Conservation (phyloP, 2,888 invertebrate genomes). For the Pachydiplax longipennis region DNA sequence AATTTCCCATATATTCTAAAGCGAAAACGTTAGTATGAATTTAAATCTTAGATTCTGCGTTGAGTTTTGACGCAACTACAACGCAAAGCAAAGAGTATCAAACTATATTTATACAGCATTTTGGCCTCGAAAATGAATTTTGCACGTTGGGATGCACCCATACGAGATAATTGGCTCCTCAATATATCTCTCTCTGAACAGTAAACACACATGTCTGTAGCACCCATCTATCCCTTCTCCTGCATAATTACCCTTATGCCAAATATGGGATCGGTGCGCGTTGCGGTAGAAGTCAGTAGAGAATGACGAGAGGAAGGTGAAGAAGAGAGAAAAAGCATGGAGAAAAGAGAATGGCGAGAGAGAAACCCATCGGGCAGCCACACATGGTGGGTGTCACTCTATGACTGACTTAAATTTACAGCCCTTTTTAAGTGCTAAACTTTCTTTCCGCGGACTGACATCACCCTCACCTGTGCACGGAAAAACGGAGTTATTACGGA, state of each 20-base stretch:
- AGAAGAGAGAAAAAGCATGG: neutral
- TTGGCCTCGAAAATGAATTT: too few relatives aligned
- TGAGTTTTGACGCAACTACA: too few relatives aligned
- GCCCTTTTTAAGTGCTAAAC: neutral
- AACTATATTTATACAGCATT: too few relatives aligned
- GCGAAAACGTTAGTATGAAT: too few relatives aligned
- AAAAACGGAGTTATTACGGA: neutral
- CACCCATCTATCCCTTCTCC: neutral
- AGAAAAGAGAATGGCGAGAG: neutral
- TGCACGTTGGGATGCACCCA: too few relatives aligned
- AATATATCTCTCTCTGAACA: neutral
- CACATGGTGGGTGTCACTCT: conserved; percentile 31
- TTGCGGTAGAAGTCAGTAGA: neutral
- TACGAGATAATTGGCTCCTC: neutral
- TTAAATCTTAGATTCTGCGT: too few relatives aligned
- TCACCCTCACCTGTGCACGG: neutral
- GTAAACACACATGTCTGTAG: neutral
- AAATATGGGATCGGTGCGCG: neutral
- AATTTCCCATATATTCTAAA: too few relatives aligned
- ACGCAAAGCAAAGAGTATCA: too few relatives aligned
- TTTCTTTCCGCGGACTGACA: neutral
- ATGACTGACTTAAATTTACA: conserved; percentile 25
- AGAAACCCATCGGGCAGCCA: neutral
- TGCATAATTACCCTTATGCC: neutral
- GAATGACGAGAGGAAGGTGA: neutral